These are phyloP conservation scores for Cephalopachus bancanus DNA, from an alignment of 2,797 vertebrate genomes.

Conservation along the genomic window DNA sequence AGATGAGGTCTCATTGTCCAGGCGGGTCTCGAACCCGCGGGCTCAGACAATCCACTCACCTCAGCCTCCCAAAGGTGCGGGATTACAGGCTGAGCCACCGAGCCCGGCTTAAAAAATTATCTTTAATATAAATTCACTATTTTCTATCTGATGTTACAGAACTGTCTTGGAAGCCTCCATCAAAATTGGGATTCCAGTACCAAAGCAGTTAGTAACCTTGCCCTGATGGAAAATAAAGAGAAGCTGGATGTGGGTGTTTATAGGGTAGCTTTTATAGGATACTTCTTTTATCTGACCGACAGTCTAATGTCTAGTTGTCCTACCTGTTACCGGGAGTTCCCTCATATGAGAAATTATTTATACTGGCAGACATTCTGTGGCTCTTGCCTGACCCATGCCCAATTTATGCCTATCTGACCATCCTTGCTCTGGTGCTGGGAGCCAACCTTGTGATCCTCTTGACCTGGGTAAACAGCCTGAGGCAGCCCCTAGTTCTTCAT, in stretches of 20 bases:
- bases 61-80: no score
- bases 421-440: not conserved
- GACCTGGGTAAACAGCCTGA: no score
- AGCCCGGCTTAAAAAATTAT: no score
- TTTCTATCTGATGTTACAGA: not conserved
- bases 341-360: not conserved
- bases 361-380: not conserved
- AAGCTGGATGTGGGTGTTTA: not conserved
- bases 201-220: not conserved
- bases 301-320: not conserved
- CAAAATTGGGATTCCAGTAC: not conserved
- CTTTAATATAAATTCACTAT: not conserved
- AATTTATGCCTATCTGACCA: not conserved
- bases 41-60: no score
- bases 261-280: not conserved
- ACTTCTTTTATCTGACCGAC: not conserved
- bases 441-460: no score
- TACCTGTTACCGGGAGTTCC: accelerated
- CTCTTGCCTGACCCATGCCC: not conserved
- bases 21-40: no score
- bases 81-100: no score
- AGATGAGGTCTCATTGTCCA: no score
- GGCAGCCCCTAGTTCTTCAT: no score
- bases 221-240: not conserved
- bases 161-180: not conserved